phyloP scores from a whole-genome alignment of 2,888 invertebrate genomes.

The Hesperia comma region DNA sequence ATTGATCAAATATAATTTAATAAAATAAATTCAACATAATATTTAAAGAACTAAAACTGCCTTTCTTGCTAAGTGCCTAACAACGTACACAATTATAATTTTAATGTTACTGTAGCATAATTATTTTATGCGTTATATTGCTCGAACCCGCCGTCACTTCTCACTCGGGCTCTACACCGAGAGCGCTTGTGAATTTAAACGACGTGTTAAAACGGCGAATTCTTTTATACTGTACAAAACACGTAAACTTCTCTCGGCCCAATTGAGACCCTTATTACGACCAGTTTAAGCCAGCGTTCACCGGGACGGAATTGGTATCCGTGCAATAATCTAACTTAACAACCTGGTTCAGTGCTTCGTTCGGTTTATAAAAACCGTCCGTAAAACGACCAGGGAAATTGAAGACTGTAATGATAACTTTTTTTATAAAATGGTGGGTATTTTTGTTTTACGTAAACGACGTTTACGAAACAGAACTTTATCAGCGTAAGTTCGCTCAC shows the following conservation, averaged over 20 bases:
- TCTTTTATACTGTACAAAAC: slow-evolving; percentile 58
- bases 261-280: slow-evolving; percentile 48
- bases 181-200: slow-evolving; percentile 62
- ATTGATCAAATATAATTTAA: too few species aligned
- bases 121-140: too few species aligned
- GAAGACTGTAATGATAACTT: not conserved
- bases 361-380: slow-evolving; percentile 17
- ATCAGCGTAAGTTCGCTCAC: too few species aligned
- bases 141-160: not conserved
- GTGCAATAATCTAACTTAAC: slow-evolving; percentile 27
- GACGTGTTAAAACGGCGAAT: slow-evolving; percentile 63
- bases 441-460: too few species aligned
- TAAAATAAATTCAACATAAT: too few species aligned
- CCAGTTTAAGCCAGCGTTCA: slow-evolving; percentile 21
- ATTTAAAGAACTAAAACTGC: too few species aligned
- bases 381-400: slow-evolving; percentile 10
- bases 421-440: not conserved
- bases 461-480: too few species aligned
- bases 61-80: too few species aligned
- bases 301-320: slow-evolving; percentile 28
- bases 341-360: slow-evolving; percentile 1
- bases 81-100: too few species aligned
- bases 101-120: too few species aligned
- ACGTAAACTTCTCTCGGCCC: slow-evolving; percentile 56
- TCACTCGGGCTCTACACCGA: slow-evolving; percentile 37